These are phyloP conservation scores for Pholis gunnellus DNA, from an alignment of 2,113 vertebrate genomes.

Conservation along the genomic window DNA sequence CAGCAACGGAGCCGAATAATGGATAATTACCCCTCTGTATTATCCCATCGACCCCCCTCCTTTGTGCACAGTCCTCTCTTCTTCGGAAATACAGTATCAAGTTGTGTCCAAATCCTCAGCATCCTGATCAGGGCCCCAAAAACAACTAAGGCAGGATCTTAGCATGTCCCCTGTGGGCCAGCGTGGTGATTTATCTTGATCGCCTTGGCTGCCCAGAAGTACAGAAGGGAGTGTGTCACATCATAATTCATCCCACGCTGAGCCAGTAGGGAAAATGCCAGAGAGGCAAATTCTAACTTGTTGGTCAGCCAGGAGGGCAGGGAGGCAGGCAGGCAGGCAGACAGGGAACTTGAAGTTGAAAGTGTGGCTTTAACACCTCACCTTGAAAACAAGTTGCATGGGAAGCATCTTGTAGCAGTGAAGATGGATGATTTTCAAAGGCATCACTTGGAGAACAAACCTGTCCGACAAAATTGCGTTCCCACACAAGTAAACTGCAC, in stretches of 20 bases:
- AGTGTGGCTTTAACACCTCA: constrained; percentile 3
- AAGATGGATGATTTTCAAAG: neutral
- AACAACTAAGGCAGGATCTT: constrained; percentile 68
- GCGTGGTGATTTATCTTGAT: constrained; percentile 78
- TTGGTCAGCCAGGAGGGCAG: constrained; percentile 58
- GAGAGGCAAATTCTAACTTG: constrained; percentile 73
- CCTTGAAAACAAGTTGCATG: constrained; percentile 17
- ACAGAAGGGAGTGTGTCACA: constrained; percentile 73
- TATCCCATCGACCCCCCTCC: constrained; percentile 45
- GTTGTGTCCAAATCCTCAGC: constrained; percentile 59
- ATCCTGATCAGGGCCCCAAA: constrained; percentile 64
- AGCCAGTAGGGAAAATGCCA: constrained; percentile 72
- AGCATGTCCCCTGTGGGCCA: constrained; percentile 57
- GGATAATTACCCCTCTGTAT: constrained; percentile 61
- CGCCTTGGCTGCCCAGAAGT: constrained; percentile 67
- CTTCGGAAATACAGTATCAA: constrained; percentile 50
- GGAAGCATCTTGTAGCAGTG: neutral
- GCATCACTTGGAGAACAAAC: neutral
- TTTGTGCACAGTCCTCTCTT: constrained; percentile 37
- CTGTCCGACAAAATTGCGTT: neutral
- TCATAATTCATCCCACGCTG: constrained; percentile 75
- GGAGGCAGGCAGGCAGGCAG: constrained; percentile 12
- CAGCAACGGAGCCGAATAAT: constrained; percentile 45
- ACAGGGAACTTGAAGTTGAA: constrained; percentile 21
- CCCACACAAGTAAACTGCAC: too few species aligned